Evolutionary conservation across 2,888 invertebrate species (phyloP).

Genomic region (Stegophylla sp.): DNA sequence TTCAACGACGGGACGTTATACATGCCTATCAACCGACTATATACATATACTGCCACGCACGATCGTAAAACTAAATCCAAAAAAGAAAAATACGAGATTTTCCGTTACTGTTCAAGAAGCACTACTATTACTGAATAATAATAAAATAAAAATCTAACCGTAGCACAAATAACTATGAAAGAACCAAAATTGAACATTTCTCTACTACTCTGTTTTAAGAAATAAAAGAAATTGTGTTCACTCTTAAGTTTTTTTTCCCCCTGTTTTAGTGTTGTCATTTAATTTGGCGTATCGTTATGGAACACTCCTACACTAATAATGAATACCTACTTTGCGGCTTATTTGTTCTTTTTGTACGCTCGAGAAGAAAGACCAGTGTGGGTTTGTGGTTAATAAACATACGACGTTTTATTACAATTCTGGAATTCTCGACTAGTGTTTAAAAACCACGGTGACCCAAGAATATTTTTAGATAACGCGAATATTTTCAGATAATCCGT

Average conservation of each 20-base stretch:
- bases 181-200: conserved; percentile 25
- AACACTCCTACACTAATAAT: background rate
- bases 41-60: background rate
- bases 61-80: conserved; percentile 25
- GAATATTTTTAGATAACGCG: conserved; percentile 54
- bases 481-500: conserved; percentile 56
- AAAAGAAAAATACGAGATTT: conserved; percentile 34
- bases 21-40: background rate
- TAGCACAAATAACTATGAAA: background rate
- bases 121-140: conserved; percentile 30
- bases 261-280: conserved; percentile 1
- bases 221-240: background rate
- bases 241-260: background rate
- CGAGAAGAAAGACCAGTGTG: background rate
- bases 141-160: background rate
- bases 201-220: background rate
- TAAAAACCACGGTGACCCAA: background rate
- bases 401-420: conserved; percentile 6
- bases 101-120: conserved; percentile 27
- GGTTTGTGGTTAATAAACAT: background rate
- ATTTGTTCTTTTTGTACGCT: background rate
- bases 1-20: background rate
- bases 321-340: background rate
- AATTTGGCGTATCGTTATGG: background rate
- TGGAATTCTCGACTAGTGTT: conserved; percentile 6